Evolutionary conservation across 2,113 vertebrate species (phyloP).

Genomic region (Meleagris gallopavo): DNA sequence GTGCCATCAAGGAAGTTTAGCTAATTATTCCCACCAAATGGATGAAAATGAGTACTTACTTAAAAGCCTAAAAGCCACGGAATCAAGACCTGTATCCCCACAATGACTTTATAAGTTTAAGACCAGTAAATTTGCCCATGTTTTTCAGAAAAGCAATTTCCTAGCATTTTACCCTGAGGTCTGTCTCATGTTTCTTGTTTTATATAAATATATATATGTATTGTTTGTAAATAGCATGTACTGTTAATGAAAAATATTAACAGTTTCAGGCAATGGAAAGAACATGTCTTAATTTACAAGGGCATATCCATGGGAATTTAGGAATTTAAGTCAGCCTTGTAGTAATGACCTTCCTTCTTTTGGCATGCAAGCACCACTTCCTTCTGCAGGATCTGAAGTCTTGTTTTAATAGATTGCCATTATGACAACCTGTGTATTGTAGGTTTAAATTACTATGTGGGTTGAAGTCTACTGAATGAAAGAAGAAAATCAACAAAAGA

Average conservation of each 20-base stretch:
- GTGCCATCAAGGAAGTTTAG: neutral
- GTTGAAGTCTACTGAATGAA: constrained; percentile 4
- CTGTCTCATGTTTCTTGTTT: neutral
- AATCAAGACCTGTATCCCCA: neutral
- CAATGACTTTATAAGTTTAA: neutral
- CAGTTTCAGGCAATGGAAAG: neutral
- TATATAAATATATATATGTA: neutral
- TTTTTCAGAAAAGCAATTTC: neutral
- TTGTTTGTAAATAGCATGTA: neutral
- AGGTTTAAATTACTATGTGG: constrained; percentile 57
- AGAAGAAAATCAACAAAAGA: constrained; percentile 14
- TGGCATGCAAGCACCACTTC: neutral
- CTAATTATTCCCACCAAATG: neutral
- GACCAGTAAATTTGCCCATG: neutral
- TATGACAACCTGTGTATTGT: constrained; percentile 11
- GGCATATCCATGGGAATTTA: constrained; percentile 17
- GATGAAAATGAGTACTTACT: neutral
- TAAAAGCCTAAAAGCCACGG: neutral
- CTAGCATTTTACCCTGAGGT: neutral
- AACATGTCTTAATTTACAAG: constrained; percentile 29
- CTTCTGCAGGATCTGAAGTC: neutral
- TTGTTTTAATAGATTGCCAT: constrained; percentile 4
- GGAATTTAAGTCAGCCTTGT: neutral
- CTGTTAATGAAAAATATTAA: constrained; percentile 11
- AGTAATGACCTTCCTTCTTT: constrained; percentile 20